Conservation (phyloP, 2,113 vertebrate genomes). For the Microtus ochrogaster region DNA sequence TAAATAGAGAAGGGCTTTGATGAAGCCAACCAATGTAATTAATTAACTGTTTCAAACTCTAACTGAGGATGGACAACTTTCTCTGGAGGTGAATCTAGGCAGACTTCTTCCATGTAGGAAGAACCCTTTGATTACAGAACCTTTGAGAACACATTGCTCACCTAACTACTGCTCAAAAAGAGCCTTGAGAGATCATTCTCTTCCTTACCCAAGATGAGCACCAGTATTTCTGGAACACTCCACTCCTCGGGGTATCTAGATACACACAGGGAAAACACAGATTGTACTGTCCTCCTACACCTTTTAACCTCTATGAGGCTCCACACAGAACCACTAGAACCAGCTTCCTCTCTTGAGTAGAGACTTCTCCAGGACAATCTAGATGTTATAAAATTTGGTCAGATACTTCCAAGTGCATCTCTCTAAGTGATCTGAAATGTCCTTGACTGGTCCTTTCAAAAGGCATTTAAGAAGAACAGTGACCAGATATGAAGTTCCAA, state of each 20-base stretch:
- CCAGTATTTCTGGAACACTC: not conserved
- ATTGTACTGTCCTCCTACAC: not conserved
- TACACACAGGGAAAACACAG: not conserved
- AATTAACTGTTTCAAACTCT: not conserved
- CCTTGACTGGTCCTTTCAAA: not conserved
- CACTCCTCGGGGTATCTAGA: not conserved
- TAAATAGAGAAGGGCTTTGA: slow-evolving; percentile 10
- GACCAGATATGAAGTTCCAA: not conserved
- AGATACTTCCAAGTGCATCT: not conserved
- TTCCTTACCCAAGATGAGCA: not conserved
- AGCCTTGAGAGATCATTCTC: slow-evolving; percentile 3
- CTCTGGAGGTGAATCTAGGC: slow-evolving; percentile 38
- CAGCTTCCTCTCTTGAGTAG: not conserved
- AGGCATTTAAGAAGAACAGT: not conserved
- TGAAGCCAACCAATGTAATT: slow-evolving; percentile 30
- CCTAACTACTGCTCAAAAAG: slow-evolving; percentile 17
- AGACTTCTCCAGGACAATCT: not conserved
- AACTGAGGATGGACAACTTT: not conserved
- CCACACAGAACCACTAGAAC: not conserved
- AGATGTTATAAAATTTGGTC: not conserved
- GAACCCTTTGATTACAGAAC: slow-evolving; percentile 60
- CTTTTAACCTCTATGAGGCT: not conserved
- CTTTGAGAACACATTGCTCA: slow-evolving; percentile 69
- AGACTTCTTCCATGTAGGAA: slow-evolving; percentile 13
- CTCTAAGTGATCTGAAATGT: not conserved